A percentile compares a stretch with the other conserved stretches of the same genome.
Evolutionary conservation across 2,888 invertebrate species (phyloP).

Genomic region (Tanaodytes sp.): DNA sequence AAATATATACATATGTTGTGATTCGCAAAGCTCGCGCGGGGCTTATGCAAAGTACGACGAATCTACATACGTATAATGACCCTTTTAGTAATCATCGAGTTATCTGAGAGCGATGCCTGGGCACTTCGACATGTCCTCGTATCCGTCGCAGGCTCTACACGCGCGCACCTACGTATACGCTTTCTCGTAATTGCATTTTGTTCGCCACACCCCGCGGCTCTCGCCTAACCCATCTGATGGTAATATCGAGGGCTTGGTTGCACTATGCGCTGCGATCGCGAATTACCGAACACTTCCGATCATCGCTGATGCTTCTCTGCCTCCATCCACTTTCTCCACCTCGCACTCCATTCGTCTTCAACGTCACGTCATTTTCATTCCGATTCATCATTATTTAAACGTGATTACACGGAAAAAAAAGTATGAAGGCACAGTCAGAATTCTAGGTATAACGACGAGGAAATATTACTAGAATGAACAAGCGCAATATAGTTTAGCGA

Average conservation of each 20-base stretch:
- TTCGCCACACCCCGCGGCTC: conserved; percentile 58
- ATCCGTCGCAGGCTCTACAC: conserved; percentile 22
- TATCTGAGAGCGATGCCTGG: conserved; percentile 36
- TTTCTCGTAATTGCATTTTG: conserved; percentile 66
- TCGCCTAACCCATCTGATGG: conserved; percentile 60
- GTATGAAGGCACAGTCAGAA: no score
- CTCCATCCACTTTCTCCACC: neutral
- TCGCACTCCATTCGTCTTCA: conserved; percentile 1
- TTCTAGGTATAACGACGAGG: no score
- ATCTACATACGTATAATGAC: conserved; percentile 43
- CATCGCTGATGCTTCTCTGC: conserved; percentile 4
- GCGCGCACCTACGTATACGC: conserved; percentile 53
- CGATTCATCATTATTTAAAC: no score
- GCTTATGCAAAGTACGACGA: conserved; percentile 17
- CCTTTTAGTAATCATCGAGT: conserved; percentile 41
- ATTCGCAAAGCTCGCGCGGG: conserved; percentile 20
- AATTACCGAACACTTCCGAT: conserved; percentile 39
- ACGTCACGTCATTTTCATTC: conserved; percentile 28
- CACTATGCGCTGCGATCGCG: conserved; percentile 30
- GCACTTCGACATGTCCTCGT: conserved; percentile 34
- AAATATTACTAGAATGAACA: no score
- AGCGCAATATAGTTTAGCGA: no score
- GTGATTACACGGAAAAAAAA: neutral
- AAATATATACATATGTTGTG: conserved; percentile 32
- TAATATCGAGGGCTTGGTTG: conserved; percentile 60